Evolutionary conservation across 2,888 invertebrate genomes (phyloP).

Genomic region (Agonopterix alstromeriana): DNA sequence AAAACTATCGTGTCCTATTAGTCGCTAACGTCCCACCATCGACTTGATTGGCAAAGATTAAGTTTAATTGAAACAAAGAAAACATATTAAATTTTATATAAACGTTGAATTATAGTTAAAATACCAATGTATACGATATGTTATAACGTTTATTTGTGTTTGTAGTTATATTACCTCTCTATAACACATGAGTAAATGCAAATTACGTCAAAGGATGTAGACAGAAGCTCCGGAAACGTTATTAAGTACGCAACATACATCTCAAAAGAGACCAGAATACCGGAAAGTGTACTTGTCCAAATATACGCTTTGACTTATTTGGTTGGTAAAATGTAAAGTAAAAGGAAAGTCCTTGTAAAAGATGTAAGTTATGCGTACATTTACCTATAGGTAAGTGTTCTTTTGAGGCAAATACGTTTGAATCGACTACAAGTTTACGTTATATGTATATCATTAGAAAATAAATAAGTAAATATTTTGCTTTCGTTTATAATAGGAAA

Average conservation of each 20-base stretch:
- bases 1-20: too few species aligned
- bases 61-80: too few species aligned
- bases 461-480: too few species aligned
- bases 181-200: constrained; percentile 36
- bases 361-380: not conserved
- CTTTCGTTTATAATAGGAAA: too few species aligned
- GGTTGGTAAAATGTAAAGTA: not conserved
- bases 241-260: constrained; percentile 21
- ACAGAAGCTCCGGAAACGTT: constrained; percentile 25
- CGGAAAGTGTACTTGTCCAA: constrained; percentile 16
- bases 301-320: not conserved
- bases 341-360: not conserved
- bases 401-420: too few species aligned
- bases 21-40: too few species aligned
- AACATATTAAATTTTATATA: too few species aligned
- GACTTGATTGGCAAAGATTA: too few species aligned
- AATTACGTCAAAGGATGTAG: constrained; percentile 36
- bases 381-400: too few species aligned
- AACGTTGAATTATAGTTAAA: too few species aligned
- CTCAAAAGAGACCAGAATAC: constrained; percentile 26
- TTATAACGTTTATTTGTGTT: constrained; percentile 5
- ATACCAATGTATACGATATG: not conserved
- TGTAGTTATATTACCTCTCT: constrained; percentile 17
- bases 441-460: too few species aligned
- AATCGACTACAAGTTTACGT: too few species aligned